Evolutionary conservation across 2,888 invertebrate genomes (phyloP).

Genomic region (Philhelius pedissequus): DNA sequence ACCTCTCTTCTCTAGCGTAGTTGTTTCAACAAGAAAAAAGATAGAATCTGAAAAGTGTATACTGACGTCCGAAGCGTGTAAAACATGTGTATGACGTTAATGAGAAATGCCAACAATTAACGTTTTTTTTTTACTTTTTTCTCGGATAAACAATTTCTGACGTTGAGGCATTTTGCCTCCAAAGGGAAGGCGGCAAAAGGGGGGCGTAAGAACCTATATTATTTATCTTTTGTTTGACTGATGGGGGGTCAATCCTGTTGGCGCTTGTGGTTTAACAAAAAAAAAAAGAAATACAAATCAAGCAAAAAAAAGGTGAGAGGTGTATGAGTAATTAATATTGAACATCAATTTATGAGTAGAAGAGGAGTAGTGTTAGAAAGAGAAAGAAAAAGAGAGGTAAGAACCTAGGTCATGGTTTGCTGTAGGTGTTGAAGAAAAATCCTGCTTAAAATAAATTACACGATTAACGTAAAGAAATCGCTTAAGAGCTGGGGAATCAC

Average conservation of each 20-base stretch:
- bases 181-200: fast-evolving
- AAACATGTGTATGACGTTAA: slow-evolving; percentile 37
- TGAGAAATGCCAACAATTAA: slow-evolving; percentile 15
- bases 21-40: not conserved
- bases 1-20: not conserved
- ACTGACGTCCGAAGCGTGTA: slow-evolving; percentile 34
- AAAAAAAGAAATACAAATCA: not conserved
- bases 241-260: slow-evolving; percentile 3
- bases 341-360: not conserved
- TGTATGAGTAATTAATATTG: slow-evolving; percentile 40
- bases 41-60: not conserved
- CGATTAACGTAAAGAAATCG: not conserved
- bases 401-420: slow-evolving; percentile 56
- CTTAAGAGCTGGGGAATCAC: slow-evolving; percentile 35
- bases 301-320: slow-evolving; percentile 24
- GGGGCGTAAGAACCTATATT: not conserved
- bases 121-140: not conserved
- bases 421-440: not conserved
- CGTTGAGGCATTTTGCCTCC: not conserved
- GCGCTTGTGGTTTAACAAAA: not conserved
- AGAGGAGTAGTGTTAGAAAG: not conserved
- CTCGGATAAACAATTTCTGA: not conserved
- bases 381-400: slow-evolving; percentile 2
- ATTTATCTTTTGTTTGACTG: not conserved
- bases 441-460: not conserved